Percentiles rank a stretch among this genome's conserved stretches.
phyloP scores from a whole-genome alignment of 2,797 vertebrate species.

The Geotrypetes seraphini region DNA sequence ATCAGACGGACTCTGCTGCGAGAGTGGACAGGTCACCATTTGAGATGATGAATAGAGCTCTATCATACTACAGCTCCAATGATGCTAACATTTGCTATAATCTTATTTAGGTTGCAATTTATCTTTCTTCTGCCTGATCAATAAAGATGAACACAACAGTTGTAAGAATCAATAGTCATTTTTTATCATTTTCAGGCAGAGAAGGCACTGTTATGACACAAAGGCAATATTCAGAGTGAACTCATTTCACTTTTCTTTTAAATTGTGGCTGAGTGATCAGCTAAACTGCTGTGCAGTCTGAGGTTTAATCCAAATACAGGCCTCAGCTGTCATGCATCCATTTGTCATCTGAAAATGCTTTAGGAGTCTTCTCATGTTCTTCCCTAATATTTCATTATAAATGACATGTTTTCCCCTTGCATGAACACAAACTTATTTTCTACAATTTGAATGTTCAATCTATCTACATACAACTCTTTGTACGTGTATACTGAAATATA shows the following conservation, averaged over 20 bases:
- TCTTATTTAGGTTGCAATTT: slow-evolving; percentile 62
- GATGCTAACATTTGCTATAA: slow-evolving; percentile 49
- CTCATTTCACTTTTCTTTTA: slow-evolving; percentile 15
- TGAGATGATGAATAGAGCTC: slow-evolving; percentile 55
- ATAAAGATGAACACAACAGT: slow-evolving; percentile 83
- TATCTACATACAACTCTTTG: neutral
- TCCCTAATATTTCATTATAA: slow-evolving; percentile 5
- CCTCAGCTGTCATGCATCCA: slow-evolving; percentile 17
- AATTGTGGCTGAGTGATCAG: slow-evolving; percentile 33
- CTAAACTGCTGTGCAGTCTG: slow-evolving; percentile 1
- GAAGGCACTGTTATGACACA: slow-evolving; percentile 50
- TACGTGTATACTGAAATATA: too few species aligned
- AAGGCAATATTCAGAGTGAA: slow-evolving; percentile 42
- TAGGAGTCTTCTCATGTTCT: neutral
- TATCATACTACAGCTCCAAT: slow-evolving; percentile 37
- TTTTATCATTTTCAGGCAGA: slow-evolving; percentile 65
- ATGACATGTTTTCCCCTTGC: slow-evolving; percentile 1
- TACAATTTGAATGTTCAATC: neutral
- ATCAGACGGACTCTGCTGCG: slow-evolving; percentile 6
- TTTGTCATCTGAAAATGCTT: slow-evolving; percentile 23
- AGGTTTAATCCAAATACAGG: slow-evolving; percentile 26
- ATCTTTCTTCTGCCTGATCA: slow-evolving; percentile 77
- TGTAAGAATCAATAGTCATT: slow-evolving; percentile 78
- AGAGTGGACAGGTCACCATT: slow-evolving; percentile 34
- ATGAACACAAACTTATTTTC: neutral